Evolutionary conservation across 1,140 invertebrate species (phyloP).

Genomic region (Papilio aristodemus): DNA sequence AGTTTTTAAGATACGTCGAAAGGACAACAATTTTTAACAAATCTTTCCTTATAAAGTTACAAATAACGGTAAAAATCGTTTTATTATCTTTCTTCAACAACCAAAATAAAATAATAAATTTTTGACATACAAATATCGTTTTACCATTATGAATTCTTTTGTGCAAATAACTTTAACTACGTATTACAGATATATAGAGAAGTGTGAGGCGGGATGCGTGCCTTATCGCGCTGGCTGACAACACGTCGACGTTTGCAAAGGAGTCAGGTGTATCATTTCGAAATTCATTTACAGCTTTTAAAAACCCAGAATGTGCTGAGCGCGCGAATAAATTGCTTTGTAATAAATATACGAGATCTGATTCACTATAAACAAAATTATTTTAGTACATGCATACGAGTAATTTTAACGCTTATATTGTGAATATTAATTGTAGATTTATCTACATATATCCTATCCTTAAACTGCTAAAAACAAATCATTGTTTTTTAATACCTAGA

Average conservation of each 20-base stretch:
- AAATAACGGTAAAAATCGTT: too few species aligned
- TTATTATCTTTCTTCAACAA: too few species aligned
- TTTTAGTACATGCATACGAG: too few species aligned
- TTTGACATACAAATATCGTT: background rate
- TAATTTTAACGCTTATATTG: too few species aligned
- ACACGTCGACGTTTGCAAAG: background rate
- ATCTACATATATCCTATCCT: too few species aligned
- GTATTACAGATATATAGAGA: background rate
- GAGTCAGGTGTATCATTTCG: conserved; percentile 1
- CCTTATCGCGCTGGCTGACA: background rate
- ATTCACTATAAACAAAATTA: too few species aligned
- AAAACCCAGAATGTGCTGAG: background rate
- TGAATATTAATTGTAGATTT: too few species aligned
- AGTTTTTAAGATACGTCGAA: too few species aligned
- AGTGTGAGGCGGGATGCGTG: background rate
- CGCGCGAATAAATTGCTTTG: background rate
- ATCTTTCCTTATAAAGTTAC: too few species aligned
- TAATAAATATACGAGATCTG: background rate
- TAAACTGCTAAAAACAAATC: too few species aligned
- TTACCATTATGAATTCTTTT: background rate
- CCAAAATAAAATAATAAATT: background rate
- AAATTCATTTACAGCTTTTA: conserved; percentile 10
- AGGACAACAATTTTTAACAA: too few species aligned
- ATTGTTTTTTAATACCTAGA: too few species aligned
- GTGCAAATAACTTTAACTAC: background rate